Base-by-base conservation (phyloP, 2,113 vertebrate species). In the Otus sunia region DNA sequence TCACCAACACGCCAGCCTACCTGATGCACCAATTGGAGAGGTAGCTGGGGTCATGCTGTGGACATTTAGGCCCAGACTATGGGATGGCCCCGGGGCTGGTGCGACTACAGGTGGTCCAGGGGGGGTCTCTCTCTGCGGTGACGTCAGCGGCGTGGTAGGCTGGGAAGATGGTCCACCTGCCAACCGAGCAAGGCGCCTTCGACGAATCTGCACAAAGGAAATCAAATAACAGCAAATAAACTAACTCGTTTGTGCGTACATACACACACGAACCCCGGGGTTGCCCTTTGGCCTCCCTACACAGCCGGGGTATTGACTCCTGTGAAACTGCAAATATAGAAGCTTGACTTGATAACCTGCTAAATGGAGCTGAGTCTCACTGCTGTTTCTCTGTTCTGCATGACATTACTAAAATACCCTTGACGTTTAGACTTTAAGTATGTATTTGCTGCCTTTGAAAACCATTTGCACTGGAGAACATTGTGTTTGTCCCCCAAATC, bases 21-120 rank as follows among this genome's bases (percentile, higher is more conserved):
- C 99, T 98, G 99, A 97, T 22, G 99, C 99, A 66, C 99, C 99
- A 93, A 99, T 99, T 6, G 99, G 99, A 84, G 99, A 99, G 97
- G 99, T 99, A 98, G 99, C 99, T 90, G 99, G 99, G 90, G 99
- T 99, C 97, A 99, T 98, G 98, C 97, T 99, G 92, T 99, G 99
- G 86, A 99, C 99, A 60, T 88, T 98, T 50, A 99, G 98, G 73
- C 99, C 99, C 83, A 99, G 98, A 71, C 98, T 99, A 86, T 99
- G 99, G 37, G 99, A 99, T 56, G 98, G 98, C 92, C 98, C 98
- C 32, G 99, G 97, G 94, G 98, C 98, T 55, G 99, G 95, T 8
- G 98, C 98, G 36, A 98, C 98, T 59, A 98, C 98, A 17, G 99
- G 98, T 71, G 99, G 99, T 89, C 99, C 99, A 1, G 99, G 99